These are phyloP conservation scores for Vombatus ursinus DNA, from an alignment of 2,113 vertebrate species.

Conservation along the genomic window DNA sequence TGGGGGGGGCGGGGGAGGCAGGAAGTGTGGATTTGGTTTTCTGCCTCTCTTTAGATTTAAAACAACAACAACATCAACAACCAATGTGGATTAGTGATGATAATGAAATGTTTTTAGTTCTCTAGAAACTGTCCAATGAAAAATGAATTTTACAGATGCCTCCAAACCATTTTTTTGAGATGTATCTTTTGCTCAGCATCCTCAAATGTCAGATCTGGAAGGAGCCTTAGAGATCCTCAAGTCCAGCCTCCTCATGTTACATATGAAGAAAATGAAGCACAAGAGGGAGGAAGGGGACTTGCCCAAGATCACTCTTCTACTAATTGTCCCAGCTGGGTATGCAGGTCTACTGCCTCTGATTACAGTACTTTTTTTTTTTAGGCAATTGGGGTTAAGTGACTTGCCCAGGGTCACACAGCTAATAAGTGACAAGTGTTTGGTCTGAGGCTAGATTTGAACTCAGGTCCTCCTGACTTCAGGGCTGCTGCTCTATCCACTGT, in stretches of 20 bases:
- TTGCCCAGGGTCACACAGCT: no score
- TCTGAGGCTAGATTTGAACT: no score
- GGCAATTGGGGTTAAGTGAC: no score
- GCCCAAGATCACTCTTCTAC: no score
- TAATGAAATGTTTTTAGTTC: not conserved
- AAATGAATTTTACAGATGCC: not conserved
- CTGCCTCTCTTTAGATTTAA: not conserved
- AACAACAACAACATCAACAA: not conserved
- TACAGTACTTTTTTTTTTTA: not conserved
- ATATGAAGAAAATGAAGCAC: not conserved
- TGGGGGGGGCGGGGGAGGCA: not conserved
- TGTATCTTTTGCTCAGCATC: not conserved
- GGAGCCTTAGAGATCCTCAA: not conserved
- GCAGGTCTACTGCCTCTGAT: not conserved
- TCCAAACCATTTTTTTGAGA: not conserved
- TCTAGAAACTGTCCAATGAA: conserved; percentile 45
- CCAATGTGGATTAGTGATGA: not conserved
- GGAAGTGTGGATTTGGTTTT: not conserved
- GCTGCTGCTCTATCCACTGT: no score
- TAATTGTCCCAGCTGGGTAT: accelerated
- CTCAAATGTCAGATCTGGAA: not conserved
- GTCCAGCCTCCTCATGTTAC: not conserved
- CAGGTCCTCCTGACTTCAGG: no score
- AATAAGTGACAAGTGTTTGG: no score
- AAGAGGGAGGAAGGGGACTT: not conserved